phyloP scores from a whole-genome alignment of 2,797 vertebrate species.

The Cyclura pinguis region DNA sequence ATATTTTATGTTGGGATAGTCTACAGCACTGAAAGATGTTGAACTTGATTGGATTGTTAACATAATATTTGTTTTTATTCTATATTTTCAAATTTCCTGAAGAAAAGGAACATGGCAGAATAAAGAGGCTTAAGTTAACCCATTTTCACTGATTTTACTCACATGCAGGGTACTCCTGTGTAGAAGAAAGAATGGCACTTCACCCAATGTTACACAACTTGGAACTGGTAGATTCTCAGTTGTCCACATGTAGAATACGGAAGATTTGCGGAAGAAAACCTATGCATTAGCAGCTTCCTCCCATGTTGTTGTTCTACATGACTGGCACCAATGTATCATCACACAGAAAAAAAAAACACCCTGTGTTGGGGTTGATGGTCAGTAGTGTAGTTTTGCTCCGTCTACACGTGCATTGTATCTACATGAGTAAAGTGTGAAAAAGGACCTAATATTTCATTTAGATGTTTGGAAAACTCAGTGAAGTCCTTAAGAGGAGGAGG shows the following conservation, averaged over 20 bases:
- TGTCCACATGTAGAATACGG: not conserved
- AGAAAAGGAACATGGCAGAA: not conserved
- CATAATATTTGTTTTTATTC: not conserved
- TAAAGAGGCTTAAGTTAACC: not conserved
- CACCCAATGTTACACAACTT: not conserved
- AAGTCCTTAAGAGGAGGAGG: not conserved
- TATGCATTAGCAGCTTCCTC: not conserved
- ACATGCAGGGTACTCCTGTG: too few relatives aligned
- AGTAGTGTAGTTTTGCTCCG: not conserved
- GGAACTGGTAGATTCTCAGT: not conserved
- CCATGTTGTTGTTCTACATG: not conserved
- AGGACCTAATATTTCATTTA: not conserved
- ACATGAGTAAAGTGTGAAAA: not conserved
- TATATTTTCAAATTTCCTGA: not conserved
- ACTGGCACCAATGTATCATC: not conserved
- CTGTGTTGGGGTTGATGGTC: not conserved
- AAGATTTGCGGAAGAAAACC: not conserved
- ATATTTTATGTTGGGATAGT: not conserved
- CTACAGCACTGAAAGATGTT: not conserved
- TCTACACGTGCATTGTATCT: not conserved
- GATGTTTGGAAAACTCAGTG: not conserved
- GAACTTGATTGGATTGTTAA: not conserved
- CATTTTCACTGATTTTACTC: not conserved
- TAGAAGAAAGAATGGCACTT: not conserved
- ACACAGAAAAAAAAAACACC: not conserved